Evolutionary conservation across 2,888 invertebrate species (phyloP).

Genomic region (Cephus pulcher): DNA sequence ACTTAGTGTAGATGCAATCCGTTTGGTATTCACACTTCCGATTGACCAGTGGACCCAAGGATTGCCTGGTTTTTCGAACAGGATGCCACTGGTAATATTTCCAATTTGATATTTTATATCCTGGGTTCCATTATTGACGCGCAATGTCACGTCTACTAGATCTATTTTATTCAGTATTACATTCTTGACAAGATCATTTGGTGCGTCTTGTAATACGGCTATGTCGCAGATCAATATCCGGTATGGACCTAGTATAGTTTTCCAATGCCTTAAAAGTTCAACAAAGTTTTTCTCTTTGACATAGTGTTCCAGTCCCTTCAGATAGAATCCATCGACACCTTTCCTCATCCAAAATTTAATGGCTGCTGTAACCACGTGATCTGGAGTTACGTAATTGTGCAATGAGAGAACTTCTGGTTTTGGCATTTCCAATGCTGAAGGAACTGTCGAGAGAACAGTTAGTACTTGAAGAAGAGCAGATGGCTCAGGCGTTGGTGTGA

Average conservation of each 20-base stretch:
- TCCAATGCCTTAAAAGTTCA: conserved; percentile 76
- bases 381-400: conserved; percentile 27
- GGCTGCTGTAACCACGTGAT: conserved; percentile 69
- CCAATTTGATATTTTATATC: conserved; percentile 73
- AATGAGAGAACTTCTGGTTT: conserved; percentile 28
- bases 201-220: conserved; percentile 68
- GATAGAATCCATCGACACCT: conserved; percentile 90
- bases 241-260: conserved; percentile 72
- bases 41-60: conserved; percentile 88
- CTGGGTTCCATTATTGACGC: conserved; percentile 71
- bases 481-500: conserved; percentile 26
- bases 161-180: conserved; percentile 76
- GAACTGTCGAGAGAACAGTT: conserved; percentile 34
- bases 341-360: conserved; percentile 77
- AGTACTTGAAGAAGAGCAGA: conserved; percentile 38
- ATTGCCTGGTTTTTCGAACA: conserved; percentile 74
- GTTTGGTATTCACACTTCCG: conserved; percentile 73
- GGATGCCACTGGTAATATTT: conserved; percentile 69
- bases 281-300: conserved; percentile 72
- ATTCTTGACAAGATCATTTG: conserved; percentile 68
- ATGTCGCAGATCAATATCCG: conserved; percentile 78
- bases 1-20: conserved; percentile 70
- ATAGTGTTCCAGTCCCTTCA: conserved; percentile 81
- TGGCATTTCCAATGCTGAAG: conserved; percentile 22
- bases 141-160: conserved; percentile 77